Percentiles rank a stretch among this genome's conserved stretches.
Conservation (phyloP, 2,797 vertebrate genomes). For the Silurus lanzhouensis region DNA sequence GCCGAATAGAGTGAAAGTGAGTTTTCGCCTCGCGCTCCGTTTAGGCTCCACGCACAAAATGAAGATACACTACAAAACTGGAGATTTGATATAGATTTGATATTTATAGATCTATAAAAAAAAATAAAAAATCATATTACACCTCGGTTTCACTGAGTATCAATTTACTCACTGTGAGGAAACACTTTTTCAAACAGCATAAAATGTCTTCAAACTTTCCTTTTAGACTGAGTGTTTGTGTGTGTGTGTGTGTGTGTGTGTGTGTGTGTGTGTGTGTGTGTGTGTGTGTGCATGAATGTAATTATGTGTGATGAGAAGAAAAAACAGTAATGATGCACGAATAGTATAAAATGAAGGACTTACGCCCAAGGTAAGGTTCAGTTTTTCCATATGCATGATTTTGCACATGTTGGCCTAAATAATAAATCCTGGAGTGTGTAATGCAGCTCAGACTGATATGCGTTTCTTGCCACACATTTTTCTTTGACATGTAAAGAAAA, state of each 20-base stretch:
- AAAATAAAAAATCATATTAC: too few species aligned
- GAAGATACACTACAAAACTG: neutral
- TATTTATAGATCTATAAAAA: too few species aligned
- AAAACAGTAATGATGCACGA: neutral
- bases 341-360: neutral
- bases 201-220: neutral
- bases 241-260: neutral
- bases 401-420: neutral
- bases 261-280: neutral
- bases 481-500: conserved; percentile 19
- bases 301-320: neutral
- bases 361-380: neutral
- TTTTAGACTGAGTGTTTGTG: neutral
- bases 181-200: too few species aligned
- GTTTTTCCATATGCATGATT: neutral
- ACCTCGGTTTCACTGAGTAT: too few species aligned
- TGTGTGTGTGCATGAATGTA: neutral
- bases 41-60: conserved; percentile 12
- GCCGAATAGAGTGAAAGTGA: neutral
- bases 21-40: conserved; percentile 19
- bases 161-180: too few species aligned
- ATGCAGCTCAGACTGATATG: conserved; percentile 24
- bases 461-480: conserved; percentile 38
- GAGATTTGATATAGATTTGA: neutral
- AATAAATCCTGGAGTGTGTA: conserved; percentile 13